Evolutionary conservation across 1,140 invertebrate genomes (phyloP).

Genomic region (Anastrepha ludens): DNA sequence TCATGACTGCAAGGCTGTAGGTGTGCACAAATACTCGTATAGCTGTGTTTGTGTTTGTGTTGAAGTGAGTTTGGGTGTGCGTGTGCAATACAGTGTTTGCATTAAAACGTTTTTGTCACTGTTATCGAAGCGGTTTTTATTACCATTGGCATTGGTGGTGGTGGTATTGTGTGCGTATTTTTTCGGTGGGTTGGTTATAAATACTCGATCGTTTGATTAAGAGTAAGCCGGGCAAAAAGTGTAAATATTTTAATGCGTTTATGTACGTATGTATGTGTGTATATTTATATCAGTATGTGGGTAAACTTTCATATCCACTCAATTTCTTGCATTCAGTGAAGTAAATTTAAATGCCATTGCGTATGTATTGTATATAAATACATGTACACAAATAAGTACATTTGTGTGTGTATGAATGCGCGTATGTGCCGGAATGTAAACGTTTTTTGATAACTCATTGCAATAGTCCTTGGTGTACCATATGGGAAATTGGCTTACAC

Average conservation of each 20-base stretch:
- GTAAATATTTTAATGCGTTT: conserved; percentile 22
- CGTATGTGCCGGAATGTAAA: too few species aligned
- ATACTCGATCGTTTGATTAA: conserved; percentile 47
- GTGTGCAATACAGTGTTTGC: conserved; percentile 14
- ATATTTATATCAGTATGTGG: not conserved
- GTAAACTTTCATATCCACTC: not conserved
- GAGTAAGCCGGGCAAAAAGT: conserved; percentile 34
- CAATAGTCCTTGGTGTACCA: not conserved
- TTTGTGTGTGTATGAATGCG: too few species aligned
- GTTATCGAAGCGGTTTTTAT: conserved; percentile 9
- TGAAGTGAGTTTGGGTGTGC: not conserved
- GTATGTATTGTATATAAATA: not conserved
- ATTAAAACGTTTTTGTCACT: conserved; percentile 41
- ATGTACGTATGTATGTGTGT: not conserved
- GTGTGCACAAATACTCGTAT: not conserved
- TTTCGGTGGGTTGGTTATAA: not conserved
- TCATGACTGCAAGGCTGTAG: not conserved
- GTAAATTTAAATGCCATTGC: conserved; percentile 1
- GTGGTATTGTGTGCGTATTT: not conserved
- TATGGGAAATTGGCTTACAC: not conserved
- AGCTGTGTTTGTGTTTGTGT: not conserved
- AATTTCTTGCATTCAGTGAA: conserved; percentile 16
- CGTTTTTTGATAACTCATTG: not conserved
- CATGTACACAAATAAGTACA: not conserved
- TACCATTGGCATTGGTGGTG: not conserved